Evolutionary conservation across 2,797 vertebrate genomes (phyloP), one percentile per base, ranked within the genome.

Genomic region (Falco cherrug): DNA sequence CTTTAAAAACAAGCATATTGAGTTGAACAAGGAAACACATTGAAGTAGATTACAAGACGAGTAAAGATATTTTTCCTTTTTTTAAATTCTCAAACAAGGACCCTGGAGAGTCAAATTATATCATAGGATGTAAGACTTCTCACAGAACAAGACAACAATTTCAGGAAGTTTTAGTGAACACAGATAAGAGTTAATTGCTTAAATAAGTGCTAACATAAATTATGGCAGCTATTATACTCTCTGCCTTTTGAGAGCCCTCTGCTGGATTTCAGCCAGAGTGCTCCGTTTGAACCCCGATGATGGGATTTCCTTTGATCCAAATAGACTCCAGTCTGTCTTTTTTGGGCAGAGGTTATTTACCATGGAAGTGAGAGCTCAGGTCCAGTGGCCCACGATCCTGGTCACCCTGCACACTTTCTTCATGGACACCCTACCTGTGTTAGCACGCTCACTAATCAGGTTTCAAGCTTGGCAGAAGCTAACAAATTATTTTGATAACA

Each of bases 111-210:
- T 81, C 37, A 51, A 84, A 82, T 90, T 95, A 74, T 94, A 93
- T 95, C 84, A 74, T 56, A 87, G 84, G 54, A 92, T 90, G 51
- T 88, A 93, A 93, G 77, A 65, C 50, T 94, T 94, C 86, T 87
- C 84, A 76, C 43, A 93, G 67, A 97, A 94, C 83, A 97, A 88
- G 77, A 89, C 80, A 93, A 90, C 89, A 93, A 94, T 94, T 90
- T 96, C 93, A 90, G 93, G 92, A 96, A 96, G 93, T 89, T 92
- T 94, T 96, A 90, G 75, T 16, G 15, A 93, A 80, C 47, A 57
- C 88, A 92, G 95, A 89, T 95, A 97, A 90, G 84, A 96, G 48
- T 93, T 95, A 96, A 94, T 96, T 93, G 67, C 95, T 93, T 84
- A 87, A 96, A 41, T 94, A 93, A 87, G 51, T 67, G 71, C 63